phyloP scores from a whole-genome alignment of 2,113 vertebrate genomes.

The Fregata magnificens region DNA sequence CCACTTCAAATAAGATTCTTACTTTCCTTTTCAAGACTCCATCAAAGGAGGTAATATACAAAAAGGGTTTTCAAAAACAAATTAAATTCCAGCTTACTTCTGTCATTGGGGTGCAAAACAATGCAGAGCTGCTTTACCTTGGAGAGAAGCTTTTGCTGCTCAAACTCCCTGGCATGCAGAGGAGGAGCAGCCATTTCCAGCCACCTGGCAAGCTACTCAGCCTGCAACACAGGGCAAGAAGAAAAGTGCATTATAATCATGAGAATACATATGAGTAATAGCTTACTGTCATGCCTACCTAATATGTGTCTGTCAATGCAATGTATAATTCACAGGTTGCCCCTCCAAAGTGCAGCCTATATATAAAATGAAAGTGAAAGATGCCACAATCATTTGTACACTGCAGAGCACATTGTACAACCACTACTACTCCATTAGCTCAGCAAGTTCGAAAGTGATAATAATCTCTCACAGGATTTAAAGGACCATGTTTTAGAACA shows the following conservation, averaged over 20 bases:
- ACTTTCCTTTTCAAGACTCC: not conserved
- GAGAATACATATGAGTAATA: not conserved
- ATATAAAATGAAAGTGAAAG: not conserved
- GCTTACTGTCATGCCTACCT: not conserved
- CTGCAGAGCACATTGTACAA: not conserved
- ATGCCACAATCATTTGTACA: not conserved
- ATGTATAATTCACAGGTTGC: not conserved
- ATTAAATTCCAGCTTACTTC: not conserved
- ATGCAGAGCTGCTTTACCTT: not conserved
- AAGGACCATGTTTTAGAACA: not conserved
- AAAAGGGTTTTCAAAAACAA: not conserved
- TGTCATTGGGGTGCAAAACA: not conserved
- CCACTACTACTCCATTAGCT: not conserved
- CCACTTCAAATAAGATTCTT: not conserved
- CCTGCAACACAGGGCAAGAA: not conserved
- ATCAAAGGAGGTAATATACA: not conserved
- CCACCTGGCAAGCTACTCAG: not conserved
- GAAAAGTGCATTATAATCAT: not conserved
- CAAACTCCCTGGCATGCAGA: not conserved
- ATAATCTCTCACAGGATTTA: not conserved
- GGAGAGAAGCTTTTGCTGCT: not conserved
- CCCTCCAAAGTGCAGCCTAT: not conserved
- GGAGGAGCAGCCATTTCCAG: not conserved
- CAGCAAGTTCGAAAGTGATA: not conserved
- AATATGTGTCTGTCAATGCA: not conserved